Conservation (phyloP, 2,888 invertebrate genomes). For the Ophion obscuratus region DNA sequence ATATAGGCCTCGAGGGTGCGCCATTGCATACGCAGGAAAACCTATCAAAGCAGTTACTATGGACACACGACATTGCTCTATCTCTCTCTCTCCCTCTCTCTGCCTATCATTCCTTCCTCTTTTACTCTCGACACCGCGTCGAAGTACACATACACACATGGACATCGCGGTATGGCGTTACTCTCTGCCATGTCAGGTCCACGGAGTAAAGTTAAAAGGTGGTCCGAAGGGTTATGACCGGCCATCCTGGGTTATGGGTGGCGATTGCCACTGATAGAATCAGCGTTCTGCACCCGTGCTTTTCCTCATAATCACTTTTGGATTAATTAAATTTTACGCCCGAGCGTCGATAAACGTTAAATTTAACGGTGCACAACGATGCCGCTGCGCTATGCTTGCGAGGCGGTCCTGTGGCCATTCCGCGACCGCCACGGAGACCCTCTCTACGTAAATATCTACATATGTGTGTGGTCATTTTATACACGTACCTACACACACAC, state of each 20-base stretch:
- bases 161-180: constrained; percentile 6
- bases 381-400: constrained; percentile 51
- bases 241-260: constrained; percentile 81
- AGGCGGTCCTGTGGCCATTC: constrained; percentile 57
- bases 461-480: not conserved
- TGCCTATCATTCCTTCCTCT: not conserved
- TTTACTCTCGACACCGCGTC: constrained; percentile 6
- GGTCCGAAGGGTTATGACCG: constrained; percentile 81
- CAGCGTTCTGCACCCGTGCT: constrained; percentile 79
- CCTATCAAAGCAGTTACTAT: constrained; percentile 77
- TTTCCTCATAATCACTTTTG: constrained; percentile 83
- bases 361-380: constrained; percentile 79
- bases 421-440: constrained; percentile 27
- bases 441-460: not conserved
- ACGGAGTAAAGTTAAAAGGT: constrained; percentile 81
- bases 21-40: constrained; percentile 64
- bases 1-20: constrained; percentile 68
- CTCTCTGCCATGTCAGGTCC: constrained; percentile 81
- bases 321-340: constrained; percentile 84
- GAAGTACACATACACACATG: not conserved
- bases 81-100: constrained; percentile 25
- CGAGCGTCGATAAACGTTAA: constrained; percentile 82
- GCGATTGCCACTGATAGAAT: constrained; percentile 83
- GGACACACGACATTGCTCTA: constrained; percentile 51
- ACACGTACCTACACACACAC: not conserved